Percentiles rank a stretch among this genome's conserved stretches.
Evolutionary conservation across 2,113 vertebrate species (phyloP).

Genomic region (Rana temporaria): DNA sequence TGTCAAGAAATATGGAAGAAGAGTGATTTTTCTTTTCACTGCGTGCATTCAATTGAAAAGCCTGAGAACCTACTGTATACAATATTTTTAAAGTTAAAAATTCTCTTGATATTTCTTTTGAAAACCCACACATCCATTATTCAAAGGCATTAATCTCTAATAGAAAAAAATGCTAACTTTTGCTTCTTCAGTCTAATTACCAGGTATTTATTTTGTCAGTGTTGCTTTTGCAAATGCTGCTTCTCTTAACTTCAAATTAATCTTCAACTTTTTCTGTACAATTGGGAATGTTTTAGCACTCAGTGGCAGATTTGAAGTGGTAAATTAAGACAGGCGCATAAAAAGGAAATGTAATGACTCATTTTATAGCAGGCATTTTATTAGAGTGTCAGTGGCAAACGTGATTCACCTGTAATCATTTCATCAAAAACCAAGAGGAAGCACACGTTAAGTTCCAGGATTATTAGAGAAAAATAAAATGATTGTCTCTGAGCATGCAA

Average conservation of each 20-base stretch:
- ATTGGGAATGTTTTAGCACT: slow-evolving; percentile 56
- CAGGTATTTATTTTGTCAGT: slow-evolving; percentile 3
- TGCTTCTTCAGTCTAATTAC: slow-evolving; percentile 13
- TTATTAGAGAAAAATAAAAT: slow-evolving; percentile 30
- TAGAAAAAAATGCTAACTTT: slow-evolving; percentile 16
- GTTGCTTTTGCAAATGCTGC: neutral
- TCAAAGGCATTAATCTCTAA: slow-evolving; percentile 27
- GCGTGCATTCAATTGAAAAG: slow-evolving; percentile 58
- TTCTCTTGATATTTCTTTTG: slow-evolving; percentile 3
- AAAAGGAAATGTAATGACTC: slow-evolving; percentile 56
- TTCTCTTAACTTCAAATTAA: slow-evolving; percentile 19
- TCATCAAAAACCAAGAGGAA: slow-evolving; percentile 43
- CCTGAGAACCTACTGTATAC: slow-evolving; percentile 40
- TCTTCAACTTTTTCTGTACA: slow-evolving; percentile 46
- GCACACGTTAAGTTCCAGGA: slow-evolving; percentile 37
- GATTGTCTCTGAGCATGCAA: slow-evolving; percentile 15
- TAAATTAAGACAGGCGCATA: slow-evolving; percentile 56
- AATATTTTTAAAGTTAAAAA: slow-evolving; percentile 53
- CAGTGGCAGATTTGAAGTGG: slow-evolving; percentile 50
- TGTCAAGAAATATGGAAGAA: slow-evolving; percentile 61
- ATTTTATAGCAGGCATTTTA: slow-evolving; percentile 59
- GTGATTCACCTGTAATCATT: slow-evolving; percentile 38
- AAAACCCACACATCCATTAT: slow-evolving; percentile 22
- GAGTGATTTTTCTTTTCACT: slow-evolving; percentile 64
- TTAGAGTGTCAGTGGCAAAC: slow-evolving; percentile 60